A percentile compares a stretch with the other conserved stretches of the same genome.
These are phyloP conservation scores for Todus mexicanus DNA, from an alignment of 2,797 vertebrate genomes.

Conservation along the genomic window DNA sequence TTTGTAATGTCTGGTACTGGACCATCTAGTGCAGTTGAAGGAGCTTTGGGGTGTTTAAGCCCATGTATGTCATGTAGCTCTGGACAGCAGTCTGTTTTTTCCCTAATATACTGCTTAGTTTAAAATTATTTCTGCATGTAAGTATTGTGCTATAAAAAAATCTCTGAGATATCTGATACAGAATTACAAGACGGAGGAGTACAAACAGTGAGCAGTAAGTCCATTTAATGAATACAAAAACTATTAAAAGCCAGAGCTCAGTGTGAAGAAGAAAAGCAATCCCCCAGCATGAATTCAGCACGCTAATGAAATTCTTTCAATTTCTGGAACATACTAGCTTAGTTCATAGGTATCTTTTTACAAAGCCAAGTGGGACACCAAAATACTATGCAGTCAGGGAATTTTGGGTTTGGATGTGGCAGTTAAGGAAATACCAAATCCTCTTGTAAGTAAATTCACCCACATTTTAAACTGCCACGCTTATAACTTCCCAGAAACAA, in stretches of 20 bases:
- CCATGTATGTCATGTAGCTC: not conserved
- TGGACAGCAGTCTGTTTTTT: not conserved
- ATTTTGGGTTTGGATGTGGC: not conserved
- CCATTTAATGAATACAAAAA: too few species aligned
- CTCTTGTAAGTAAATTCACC: not conserved
- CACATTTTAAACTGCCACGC: not conserved
- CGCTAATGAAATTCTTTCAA: accelerated
- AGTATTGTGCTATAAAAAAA: not conserved
- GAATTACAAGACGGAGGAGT: not conserved
- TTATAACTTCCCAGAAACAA: not conserved
- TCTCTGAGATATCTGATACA: not conserved
- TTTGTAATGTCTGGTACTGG: not conserved
- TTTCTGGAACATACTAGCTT: accelerated
- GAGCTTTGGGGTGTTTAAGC: not conserved
- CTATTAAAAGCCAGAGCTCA: not conserved
- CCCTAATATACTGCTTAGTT: not conserved
- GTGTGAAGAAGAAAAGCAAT: not conserved
- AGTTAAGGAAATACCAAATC: not conserved
- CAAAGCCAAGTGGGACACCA: not conserved
- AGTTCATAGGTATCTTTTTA: not conserved
- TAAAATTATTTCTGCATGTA: not conserved
- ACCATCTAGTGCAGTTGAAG: not conserved
- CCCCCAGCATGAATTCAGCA: not conserved
- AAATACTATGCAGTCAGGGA: not conserved
- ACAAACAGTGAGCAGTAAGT: too few species aligned